phyloP scores from a whole-genome alignment of 2,888 invertebrate genomes.

The Arenicola marina region DNA sequence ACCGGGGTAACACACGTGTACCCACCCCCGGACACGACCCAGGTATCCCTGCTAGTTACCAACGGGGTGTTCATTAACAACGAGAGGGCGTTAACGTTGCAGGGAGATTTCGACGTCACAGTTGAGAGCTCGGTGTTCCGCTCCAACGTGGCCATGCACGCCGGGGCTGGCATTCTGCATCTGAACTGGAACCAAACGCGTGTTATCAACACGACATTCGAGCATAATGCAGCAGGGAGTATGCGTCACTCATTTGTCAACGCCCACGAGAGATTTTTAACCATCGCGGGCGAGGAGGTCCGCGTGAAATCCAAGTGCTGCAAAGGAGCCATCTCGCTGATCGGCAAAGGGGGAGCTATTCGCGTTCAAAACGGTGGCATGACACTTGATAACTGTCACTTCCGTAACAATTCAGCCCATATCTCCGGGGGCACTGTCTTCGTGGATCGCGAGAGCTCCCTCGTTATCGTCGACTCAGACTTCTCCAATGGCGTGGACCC shows the following conservation, averaged over 20 bases:
- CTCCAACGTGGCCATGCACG: slow-evolving; percentile 26
- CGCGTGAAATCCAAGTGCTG: slow-evolving; percentile 25
- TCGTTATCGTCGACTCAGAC: slow-evolving; percentile 8
- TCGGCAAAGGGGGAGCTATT: slow-evolving; percentile 36
- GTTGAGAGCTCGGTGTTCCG: slow-evolving; percentile 5
- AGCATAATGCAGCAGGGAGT: slow-evolving; percentile 24
- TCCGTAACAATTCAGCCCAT: slow-evolving; percentile 30
- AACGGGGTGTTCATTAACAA: slow-evolving; percentile 17
- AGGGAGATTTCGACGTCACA: slow-evolving; percentile 3
- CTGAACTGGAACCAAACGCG: background rate
- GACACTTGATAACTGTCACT: slow-evolving; percentile 14
- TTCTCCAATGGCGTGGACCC: slow-evolving; percentile 11
- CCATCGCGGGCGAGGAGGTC: slow-evolving; percentile 24
- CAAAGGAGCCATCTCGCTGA: slow-evolving; percentile 28
- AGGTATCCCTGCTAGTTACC: background rate
- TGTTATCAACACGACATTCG: slow-evolving; percentile 15
- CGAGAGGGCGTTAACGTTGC: slow-evolving; percentile 19
- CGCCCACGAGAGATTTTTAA: slow-evolving; percentile 6
- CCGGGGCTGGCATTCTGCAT: slow-evolving; percentile 26
- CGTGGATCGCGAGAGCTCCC: slow-evolving; percentile 24
- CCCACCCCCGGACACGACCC: background rate
- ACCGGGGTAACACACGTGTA: background rate
- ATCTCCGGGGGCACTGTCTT: slow-evolving; percentile 29
- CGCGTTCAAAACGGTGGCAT: slow-evolving; percentile 22
- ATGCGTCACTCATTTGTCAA: slow-evolving; percentile 7